phyloP scores from a whole-genome alignment of 2,797 vertebrate species.

The Sphenopsis melanotis region DNA sequence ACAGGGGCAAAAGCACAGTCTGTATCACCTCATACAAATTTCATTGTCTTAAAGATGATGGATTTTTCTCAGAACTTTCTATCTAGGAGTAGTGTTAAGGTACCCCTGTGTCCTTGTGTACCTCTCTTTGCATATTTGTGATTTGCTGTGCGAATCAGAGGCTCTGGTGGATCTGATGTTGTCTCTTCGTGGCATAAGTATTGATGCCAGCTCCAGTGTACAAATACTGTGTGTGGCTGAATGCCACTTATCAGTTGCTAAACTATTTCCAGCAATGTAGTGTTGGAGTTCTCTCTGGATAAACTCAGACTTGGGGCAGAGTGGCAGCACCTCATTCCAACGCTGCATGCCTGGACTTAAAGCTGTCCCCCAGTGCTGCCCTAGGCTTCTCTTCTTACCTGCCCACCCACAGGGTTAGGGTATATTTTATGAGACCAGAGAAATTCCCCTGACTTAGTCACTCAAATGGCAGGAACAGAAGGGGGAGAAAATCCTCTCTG shows the following conservation, averaged over 20 bases:
- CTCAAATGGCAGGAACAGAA: background rate
- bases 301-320: background rate
- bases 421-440: background rate
- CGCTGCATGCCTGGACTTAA: accelerated
- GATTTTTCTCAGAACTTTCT: background rate
- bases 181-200: background rate
- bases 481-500: background rate
- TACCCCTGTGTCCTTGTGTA: accelerated
- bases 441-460: background rate
- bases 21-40: background rate
- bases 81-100: background rate
- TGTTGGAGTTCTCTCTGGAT: background rate
- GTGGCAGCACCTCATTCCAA: background rate
- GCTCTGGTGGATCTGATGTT: background rate
- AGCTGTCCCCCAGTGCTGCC: background rate
- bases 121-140: background rate
- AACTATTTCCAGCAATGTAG: accelerated
- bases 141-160: background rate
- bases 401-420: background rate
- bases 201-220: background rate
- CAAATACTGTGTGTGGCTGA: background rate
- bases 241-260: background rate
- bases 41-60: background rate
- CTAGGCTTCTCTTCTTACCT: accelerated
- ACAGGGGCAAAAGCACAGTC: background rate